Percentiles rank a stretch among this genome's conserved stretches.
Evolutionary conservation across 2,797 vertebrate genomes (phyloP).

Genomic region (Microtus obscurus): DNA sequence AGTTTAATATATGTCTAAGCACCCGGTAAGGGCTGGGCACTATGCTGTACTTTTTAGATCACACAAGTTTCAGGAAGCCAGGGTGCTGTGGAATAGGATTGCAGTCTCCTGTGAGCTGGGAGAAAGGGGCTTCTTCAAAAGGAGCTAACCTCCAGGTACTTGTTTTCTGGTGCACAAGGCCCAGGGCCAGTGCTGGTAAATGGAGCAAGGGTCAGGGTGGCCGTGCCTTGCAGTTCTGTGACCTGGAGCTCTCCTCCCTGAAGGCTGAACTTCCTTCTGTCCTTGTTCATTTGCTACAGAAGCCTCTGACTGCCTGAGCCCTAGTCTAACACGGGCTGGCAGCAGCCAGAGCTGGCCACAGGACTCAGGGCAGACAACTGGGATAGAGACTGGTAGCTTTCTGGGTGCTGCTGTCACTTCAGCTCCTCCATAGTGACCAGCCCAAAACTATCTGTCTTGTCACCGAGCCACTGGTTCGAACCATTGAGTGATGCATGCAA

Average conservation of each 20-base stretch:
- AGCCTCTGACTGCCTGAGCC: background rate
- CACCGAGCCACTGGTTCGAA: background rate
- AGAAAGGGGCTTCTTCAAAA: background rate
- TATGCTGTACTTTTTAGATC: fast-evolving
- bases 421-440: background rate
- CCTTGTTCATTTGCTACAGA: background rate
- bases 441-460: background rate
- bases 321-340: fast-evolving
- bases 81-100: background rate
- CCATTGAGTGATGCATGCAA: background rate
- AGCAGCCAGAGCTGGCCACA: background rate
- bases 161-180: background rate
- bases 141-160: background rate
- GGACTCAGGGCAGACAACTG: background rate
- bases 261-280: background rate
- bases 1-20: background rate
- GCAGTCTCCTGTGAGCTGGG: fast-evolving
- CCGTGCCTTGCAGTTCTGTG: background rate
- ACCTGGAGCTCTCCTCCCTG: background rate
- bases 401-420: background rate
- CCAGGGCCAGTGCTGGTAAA: background rate
- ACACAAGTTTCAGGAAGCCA: background rate
- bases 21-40: background rate
- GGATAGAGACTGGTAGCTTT: background rate
- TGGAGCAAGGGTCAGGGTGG: background rate